Conservation (phyloP, 2,888 invertebrate genomes). For the Plebejus argus region DNA sequence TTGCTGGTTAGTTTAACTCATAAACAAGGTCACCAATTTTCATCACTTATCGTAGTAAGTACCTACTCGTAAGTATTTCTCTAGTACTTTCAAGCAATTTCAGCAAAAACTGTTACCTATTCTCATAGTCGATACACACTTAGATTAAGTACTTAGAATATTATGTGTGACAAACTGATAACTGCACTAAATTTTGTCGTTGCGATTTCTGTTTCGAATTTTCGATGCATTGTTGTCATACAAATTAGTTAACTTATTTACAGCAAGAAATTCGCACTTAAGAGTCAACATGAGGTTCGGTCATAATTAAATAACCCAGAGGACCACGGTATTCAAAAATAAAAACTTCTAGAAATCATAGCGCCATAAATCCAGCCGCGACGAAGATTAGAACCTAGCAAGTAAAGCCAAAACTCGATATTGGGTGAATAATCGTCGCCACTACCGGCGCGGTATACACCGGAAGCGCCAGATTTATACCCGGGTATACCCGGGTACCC, state of each 20-base stretch:
- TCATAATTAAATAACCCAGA: not conserved
- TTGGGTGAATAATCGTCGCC: slow-evolving; percentile 80
- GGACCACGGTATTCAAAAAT: not conserved
- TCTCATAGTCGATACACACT: no score
- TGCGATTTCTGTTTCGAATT: not conserved
- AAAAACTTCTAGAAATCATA: slow-evolving; percentile 29
- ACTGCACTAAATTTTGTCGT: no score
- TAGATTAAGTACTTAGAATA: no score
- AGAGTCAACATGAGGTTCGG: no score
- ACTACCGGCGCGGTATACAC: slow-evolving; percentile 77
- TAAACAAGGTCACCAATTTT: not conserved
- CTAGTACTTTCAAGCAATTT: no score
- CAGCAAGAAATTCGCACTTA: not conserved
- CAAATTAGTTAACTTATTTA: not conserved
- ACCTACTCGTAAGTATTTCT: no score
- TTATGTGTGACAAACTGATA: no score
- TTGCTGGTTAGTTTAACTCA: not conserved
- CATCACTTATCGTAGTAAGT: not conserved
- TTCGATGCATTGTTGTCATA: not conserved
- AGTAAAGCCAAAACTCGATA: slow-evolving; percentile 80
- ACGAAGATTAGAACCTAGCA: slow-evolving; percentile 75
- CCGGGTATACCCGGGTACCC: slow-evolving; percentile 57
- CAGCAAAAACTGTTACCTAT: no score
- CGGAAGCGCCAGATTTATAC: slow-evolving; percentile 79
- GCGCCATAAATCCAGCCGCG: slow-evolving; percentile 67